Evolutionary conservation across 2,113 vertebrate species (phyloP).

Genomic region (Budorcas taxicolor): DNA sequence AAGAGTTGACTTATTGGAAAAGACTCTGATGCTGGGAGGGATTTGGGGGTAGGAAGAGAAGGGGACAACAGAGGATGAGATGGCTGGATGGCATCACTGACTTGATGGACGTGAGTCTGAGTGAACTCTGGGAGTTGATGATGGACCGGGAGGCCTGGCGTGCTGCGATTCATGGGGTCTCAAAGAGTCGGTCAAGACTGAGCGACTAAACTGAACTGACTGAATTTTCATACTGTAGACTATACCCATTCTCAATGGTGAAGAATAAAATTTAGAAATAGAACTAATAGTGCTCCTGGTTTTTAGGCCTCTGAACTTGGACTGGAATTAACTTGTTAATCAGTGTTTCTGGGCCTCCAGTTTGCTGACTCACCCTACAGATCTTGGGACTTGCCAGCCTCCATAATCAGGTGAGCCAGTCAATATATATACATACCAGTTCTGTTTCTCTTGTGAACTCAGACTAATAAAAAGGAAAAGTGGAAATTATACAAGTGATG

Average conservation of each 20-base stretch:
- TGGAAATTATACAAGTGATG: neutral
- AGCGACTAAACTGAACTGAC: no score
- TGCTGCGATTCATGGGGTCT: no score
- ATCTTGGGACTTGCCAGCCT: neutral
- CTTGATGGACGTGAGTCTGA: no score
- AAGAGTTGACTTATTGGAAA: no score
- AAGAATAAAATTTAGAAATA: neutral
- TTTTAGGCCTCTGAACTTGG: neutral
- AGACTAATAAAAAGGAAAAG: neutral
- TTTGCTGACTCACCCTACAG: neutral
- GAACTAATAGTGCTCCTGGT: neutral
- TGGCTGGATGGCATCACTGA: no score
- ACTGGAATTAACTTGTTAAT: neutral
- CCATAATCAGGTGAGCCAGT: neutral
- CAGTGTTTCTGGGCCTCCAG: neutral
- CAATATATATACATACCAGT: neutral
- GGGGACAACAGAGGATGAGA: no score
- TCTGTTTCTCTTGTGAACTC: neutral
- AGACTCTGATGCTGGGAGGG: no score
- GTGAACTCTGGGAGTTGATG: no score
- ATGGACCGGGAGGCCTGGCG: no score
- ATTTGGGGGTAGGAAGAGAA: no score
- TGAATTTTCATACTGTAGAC: neutral
- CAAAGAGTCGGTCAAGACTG: no score
- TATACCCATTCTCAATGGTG: neutral